Conservation (phyloP, 2,888 invertebrate genomes). For the Latrodectus hesperus region DNA sequence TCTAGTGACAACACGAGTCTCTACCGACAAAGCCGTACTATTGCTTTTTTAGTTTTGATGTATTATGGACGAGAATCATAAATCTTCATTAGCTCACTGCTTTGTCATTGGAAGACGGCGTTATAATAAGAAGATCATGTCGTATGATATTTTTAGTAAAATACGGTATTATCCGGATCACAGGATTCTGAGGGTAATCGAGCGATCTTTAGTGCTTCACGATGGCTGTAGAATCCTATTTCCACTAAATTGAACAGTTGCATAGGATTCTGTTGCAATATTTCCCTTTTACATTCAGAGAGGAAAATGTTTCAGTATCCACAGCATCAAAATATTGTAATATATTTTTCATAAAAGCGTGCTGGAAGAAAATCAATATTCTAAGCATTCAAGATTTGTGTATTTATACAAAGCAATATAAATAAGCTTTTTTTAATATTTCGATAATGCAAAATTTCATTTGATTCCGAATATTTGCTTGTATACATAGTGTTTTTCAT, state of each 20-base stretch:
- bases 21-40: slow-evolving; percentile 36
- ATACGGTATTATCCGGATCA: slow-evolving; percentile 37
- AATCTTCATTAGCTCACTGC: slow-evolving; percentile 57
- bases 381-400: too few relatives aligned
- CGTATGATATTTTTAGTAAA: slow-evolving; percentile 51
- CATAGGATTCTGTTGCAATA: slow-evolving; percentile 13
- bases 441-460: too few relatives aligned
- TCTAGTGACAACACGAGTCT: slow-evolving; percentile 60
- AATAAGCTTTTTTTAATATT: too few relatives aligned
- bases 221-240: slow-evolving; percentile 9
- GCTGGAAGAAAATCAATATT: too few relatives aligned
- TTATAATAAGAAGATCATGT: slow-evolving; percentile 42
- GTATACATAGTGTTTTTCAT: too few relatives aligned
- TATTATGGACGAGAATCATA: slow-evolving; percentile 47
- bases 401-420: too few relatives aligned
- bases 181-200: slow-evolving; percentile 24
- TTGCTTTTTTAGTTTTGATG: slow-evolving; percentile 37
- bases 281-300: neutral
- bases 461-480: too few relatives aligned
- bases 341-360: too few relatives aligned
- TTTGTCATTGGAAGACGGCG: slow-evolving; percentile 41
- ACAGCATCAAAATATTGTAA: too few relatives aligned
- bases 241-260: slow-evolving; percentile 36
- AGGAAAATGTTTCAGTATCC: too few relatives aligned
- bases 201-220: slow-evolving; percentile 16